Conservation (phyloP, 2,888 invertebrate species). For the Mythimna loreyi region DNA sequence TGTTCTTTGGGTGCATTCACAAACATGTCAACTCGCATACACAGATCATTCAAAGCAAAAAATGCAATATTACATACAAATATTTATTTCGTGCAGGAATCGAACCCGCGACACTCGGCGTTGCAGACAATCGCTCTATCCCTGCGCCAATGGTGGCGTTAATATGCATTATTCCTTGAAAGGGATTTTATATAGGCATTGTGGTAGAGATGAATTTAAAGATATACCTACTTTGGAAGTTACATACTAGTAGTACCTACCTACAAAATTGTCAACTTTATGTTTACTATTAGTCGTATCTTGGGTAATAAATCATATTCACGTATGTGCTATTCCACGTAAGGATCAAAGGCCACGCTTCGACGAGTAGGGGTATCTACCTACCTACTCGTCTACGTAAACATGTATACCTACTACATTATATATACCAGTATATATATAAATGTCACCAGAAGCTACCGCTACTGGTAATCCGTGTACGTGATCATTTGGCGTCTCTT, state of each 20-base stretch:
- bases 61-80: too few relatives aligned
- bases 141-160: too few relatives aligned
- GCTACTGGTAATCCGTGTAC: not conserved
- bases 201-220: not conserved
- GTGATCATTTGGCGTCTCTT: not conserved
- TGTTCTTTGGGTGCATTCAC: too few relatives aligned
- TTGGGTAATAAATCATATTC: slow-evolving; percentile 11
- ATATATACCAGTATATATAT: not conserved
- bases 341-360: slow-evolving; percentile 4
- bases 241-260: not conserved
- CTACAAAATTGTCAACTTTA: not conserved
- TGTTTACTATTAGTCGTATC: slow-evolving; percentile 8
- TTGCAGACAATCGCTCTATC: too few relatives aligned
- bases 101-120: too few relatives aligned
- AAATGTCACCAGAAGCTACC: not conserved
- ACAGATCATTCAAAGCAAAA: too few relatives aligned
- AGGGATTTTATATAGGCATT: not conserved
- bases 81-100: too few relatives aligned
- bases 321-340: slow-evolving; percentile 10
- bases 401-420: too few relatives aligned
- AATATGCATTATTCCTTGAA: too few relatives aligned
- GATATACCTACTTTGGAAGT: too few relatives aligned
- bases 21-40: too few relatives aligned
- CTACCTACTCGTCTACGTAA: too few relatives aligned
- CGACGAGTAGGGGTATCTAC: not conserved